These are phyloP conservation scores for Erethizon dorsatum DNA, from an alignment of 2,797 vertebrate species.

Conservation along the genomic window DNA sequence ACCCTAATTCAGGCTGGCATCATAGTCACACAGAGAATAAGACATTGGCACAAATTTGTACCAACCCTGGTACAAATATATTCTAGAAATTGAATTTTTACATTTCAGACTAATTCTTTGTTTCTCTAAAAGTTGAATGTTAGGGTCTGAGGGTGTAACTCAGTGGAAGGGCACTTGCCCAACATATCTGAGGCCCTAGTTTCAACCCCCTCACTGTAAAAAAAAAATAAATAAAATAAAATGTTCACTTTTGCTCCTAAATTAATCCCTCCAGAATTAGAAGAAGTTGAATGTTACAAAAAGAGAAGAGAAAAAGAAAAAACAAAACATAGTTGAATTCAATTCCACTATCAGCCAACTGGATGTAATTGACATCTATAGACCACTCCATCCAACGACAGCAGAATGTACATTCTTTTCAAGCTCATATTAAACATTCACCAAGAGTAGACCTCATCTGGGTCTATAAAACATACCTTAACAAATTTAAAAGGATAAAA, in stretches of 20 bases:
- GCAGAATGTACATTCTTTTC: neutral
- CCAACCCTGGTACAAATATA: neutral
- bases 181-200: neutral
- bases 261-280: constrained; percentile 7
- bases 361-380: neutral
- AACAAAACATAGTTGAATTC: neutral
- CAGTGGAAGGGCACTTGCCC: neutral
- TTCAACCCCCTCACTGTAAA: neutral
- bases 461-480: neutral
- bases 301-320: neutral
- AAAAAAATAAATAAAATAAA: neutral
- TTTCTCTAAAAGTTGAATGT: constrained; percentile 7
- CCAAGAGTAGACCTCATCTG: neutral
- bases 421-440: neutral
- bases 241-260: neutral
- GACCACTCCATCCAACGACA: neutral
- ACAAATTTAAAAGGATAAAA: neutral
- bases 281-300: neutral
- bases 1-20: neutral
- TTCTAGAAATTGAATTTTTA: neutral
- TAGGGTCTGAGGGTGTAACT: neutral
- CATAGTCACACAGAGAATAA: neutral
- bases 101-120: constrained; percentile 1
- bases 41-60: neutral
- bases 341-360: neutral